These are phyloP conservation scores for Psilopogon haemacephalus DNA, from an alignment of 2,113 vertebrate species.

Conservation along the genomic window DNA sequence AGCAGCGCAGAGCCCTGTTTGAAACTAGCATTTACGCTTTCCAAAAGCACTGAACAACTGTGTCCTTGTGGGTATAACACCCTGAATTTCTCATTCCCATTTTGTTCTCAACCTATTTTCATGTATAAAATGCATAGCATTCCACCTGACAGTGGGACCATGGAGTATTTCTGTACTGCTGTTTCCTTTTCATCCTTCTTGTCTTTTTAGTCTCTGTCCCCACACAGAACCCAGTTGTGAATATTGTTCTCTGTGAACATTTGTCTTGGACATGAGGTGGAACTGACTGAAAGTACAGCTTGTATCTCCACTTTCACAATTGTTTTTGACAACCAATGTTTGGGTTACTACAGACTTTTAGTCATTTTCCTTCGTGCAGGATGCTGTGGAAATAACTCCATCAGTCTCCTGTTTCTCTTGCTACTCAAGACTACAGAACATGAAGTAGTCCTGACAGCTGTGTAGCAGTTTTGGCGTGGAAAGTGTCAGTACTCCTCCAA, in stretches of 20 bases:
- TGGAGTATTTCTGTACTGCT: background rate
- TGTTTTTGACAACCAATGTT: background rate
- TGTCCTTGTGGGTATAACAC: background rate
- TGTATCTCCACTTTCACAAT: background rate
- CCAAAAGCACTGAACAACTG: fast-evolving
- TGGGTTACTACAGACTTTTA: background rate
- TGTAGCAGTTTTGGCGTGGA: background rate
- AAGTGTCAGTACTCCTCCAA: background rate
- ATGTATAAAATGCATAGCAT: fast-evolving
- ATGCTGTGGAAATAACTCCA: background rate
- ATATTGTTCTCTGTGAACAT: background rate
- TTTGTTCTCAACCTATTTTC: background rate
- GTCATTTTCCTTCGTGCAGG: background rate
- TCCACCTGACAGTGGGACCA: background rate
- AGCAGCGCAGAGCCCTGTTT: fast-evolving
- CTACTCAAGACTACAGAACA: background rate
- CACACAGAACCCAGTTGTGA: background rate
- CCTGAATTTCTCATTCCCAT: background rate
- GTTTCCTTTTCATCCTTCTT: fast-evolving
- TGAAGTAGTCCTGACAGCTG: background rate
- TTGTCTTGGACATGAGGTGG: background rate
- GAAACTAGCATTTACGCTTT: background rate
- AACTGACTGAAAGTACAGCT: background rate
- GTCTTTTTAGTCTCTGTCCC: background rate
- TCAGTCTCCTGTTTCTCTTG: background rate